Percentiles rank a stretch among this genome's conserved stretches.
Conservation (phyloP, 1,140 invertebrate genomes). For the Battus philenor region DNA sequence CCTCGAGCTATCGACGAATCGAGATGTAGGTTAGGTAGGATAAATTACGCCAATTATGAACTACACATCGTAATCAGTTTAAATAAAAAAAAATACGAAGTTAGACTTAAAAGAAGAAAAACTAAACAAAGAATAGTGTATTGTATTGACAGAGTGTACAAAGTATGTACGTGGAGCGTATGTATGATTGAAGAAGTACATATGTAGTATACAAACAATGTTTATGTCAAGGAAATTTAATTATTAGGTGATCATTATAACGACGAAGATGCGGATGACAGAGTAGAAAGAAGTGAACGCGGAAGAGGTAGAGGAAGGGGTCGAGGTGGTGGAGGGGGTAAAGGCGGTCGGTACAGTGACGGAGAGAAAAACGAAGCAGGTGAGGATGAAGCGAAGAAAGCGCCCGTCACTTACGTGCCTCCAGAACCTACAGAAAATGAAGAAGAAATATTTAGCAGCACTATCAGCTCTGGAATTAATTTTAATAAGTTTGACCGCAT, state of each 20-base stretch:
- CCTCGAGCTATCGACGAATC: too few relatives aligned
- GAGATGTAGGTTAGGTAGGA: too few relatives aligned
- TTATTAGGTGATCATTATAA: conserved; percentile 26
- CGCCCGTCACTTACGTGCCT: conserved; percentile 87
- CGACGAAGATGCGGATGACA: conserved; percentile 27
- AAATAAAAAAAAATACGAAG: too few relatives aligned
- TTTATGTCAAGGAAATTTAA: too few relatives aligned
- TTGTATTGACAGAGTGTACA: too few relatives aligned
- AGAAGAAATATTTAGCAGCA: conserved; percentile 81
- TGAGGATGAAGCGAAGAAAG: conserved; percentile 63
- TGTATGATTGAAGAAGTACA: too few relatives aligned
- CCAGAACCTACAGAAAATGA: conserved; percentile 84
- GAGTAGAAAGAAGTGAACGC: conserved; percentile 34
- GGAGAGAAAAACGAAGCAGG: conserved; percentile 20
- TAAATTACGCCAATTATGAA: too few relatives aligned
- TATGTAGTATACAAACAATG: too few relatives aligned
- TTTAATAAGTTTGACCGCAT: conserved; percentile 92
- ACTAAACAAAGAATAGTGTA: too few relatives aligned
- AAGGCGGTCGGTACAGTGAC: conserved; percentile 26
- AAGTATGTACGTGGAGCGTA: too few relatives aligned
- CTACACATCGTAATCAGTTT: too few relatives aligned
- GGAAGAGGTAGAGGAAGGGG: conserved; percentile 30
- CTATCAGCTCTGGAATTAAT: conserved; percentile 89
- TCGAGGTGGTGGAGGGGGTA: conserved; percentile 36
- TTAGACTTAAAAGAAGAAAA: too few relatives aligned